Percentiles rank a stretch among this genome's conserved stretches.
phyloP scores from a whole-genome alignment of 2,888 invertebrate species.

The Actias luna region DNA sequence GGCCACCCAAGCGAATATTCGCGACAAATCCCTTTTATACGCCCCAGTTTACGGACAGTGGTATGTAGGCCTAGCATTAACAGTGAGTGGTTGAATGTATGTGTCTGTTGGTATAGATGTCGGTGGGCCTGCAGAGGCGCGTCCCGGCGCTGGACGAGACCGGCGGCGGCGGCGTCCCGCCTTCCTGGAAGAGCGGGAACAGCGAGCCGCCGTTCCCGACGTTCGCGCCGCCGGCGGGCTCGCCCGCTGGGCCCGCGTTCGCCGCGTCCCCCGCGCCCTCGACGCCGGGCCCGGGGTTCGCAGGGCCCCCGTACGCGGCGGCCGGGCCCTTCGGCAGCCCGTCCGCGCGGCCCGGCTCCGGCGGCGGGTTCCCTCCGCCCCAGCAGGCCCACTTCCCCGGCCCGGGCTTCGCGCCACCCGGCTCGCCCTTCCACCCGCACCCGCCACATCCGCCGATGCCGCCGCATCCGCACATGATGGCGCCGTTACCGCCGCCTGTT shows the following conservation, averaged over 20 bases:
- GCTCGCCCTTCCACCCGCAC: conserved; percentile 91
- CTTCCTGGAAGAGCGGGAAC: conserved; percentile 88
- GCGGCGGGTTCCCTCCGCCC: conserved; percentile 88
- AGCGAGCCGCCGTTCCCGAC: conserved; percentile 86
- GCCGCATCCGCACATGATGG: conserved; percentile 82
- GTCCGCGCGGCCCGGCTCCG: conserved; percentile 88
- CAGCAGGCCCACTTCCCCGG: conserved; percentile 87
- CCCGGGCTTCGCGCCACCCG: conserved; percentile 87
- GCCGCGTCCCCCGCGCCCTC: conserved; percentile 87
- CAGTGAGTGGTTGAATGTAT: background rate
- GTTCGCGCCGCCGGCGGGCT: conserved; percentile 90
- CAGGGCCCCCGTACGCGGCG: conserved; percentile 84
- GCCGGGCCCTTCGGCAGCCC: conserved; percentile 84
- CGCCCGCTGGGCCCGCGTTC: conserved; percentile 86
- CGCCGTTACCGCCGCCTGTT: conserved; percentile 87
- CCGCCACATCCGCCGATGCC: conserved; percentile 94
- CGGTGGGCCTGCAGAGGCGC: conserved; percentile 92
- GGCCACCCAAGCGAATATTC: too few relatives aligned
- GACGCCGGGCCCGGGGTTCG: conserved; percentile 88
- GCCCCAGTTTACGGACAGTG: too few relatives aligned
- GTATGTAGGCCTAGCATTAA: too few relatives aligned
- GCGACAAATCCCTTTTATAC: too few relatives aligned
- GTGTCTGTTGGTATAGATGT: conserved; percentile 59
- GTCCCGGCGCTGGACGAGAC: conserved; percentile 79
- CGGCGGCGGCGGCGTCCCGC: conserved; percentile 72